phyloP scores from a whole-genome alignment of 2,797 vertebrate species.

The Hoplostethus mediterraneus region DNA sequence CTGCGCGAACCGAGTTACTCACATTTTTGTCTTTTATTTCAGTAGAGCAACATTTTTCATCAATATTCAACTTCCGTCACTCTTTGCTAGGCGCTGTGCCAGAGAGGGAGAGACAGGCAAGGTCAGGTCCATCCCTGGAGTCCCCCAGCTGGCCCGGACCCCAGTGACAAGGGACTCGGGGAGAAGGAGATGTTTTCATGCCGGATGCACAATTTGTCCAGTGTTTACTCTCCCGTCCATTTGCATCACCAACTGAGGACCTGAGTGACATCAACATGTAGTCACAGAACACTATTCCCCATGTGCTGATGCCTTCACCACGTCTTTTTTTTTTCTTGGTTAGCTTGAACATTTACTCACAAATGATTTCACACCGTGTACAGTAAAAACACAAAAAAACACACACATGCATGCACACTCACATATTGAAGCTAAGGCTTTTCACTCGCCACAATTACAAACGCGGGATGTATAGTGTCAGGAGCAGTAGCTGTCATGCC shows the following conservation, averaged over 20 bases:
- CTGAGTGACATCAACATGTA: slow-evolving; percentile 70
- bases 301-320: not conserved
- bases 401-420: too few relatives aligned
- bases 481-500: not conserved
- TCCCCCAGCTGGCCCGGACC: slow-evolving; percentile 75
- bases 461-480: not conserved
- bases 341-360: slow-evolving; percentile 5
- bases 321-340: slow-evolving; percentile 21
- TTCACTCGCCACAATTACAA: slow-evolving; percentile 9
- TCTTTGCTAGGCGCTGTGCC: slow-evolving; percentile 35
- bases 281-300: slow-evolving; percentile 21
- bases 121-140: slow-evolving; percentile 66
- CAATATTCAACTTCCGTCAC: slow-evolving; percentile 7
- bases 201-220: slow-evolving; percentile 81
- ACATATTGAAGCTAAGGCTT: not conserved
- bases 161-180: slow-evolving; percentile 66
- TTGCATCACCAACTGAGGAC: slow-evolving; percentile 74
- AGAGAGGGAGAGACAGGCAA: slow-evolving; percentile 62
- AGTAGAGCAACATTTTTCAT: slow-evolving; percentile 21
- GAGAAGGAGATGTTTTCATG: slow-evolving; percentile 77
- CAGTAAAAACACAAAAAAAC: not conserved
- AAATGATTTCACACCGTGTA: not conserved
- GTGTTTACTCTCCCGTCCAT: slow-evolving; percentile 81
- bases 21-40: slow-evolving; percentile 13
- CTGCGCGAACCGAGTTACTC: slow-evolving; percentile 20